phyloP scores from a whole-genome alignment of 2,888 invertebrate species.

The Agrotis ipsilon region DNA sequence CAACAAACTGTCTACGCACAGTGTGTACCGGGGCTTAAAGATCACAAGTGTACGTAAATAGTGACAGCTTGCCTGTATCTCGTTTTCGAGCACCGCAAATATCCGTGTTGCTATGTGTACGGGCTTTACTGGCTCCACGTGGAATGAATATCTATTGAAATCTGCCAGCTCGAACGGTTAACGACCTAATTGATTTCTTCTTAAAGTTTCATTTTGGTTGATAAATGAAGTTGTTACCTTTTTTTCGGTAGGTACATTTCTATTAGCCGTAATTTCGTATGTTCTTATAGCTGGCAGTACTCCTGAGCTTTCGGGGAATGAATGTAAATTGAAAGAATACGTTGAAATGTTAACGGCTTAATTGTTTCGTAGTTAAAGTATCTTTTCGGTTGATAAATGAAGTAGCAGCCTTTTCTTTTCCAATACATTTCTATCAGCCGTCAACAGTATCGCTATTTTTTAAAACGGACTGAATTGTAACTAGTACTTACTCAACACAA shows the following conservation, averaged over 20 bases:
- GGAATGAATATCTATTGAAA: constrained; percentile 29
- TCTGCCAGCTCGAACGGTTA: background rate
- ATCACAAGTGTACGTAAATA: constrained; percentile 39
- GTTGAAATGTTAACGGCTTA: background rate
- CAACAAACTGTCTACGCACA: constrained; percentile 1
- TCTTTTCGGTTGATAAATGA: background rate
- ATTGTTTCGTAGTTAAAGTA: background rate
- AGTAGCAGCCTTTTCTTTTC: background rate
- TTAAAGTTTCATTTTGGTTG: background rate
- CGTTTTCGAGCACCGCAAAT: constrained; percentile 41
- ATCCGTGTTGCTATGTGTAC: constrained; percentile 22
- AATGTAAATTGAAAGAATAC: constrained; percentile 21
- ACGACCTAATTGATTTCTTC: background rate
- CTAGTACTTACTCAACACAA: too few relatives aligned
- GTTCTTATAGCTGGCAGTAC: constrained; percentile 12
- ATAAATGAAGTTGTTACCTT: background rate
- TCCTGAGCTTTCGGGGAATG: background rate
- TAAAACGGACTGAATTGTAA: too few relatives aligned
- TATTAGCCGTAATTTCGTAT: background rate
- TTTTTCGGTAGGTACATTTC: background rate
- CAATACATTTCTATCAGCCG: background rate
- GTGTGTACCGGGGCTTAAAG: constrained; percentile 28
- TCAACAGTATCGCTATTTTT: background rate
- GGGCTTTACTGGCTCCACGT: constrained; percentile 2
- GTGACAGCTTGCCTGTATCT: constrained; percentile 36